Evolutionary conservation across 2,888 invertebrate species (phyloP).

Genomic region (Diogma glabrata): DNA sequence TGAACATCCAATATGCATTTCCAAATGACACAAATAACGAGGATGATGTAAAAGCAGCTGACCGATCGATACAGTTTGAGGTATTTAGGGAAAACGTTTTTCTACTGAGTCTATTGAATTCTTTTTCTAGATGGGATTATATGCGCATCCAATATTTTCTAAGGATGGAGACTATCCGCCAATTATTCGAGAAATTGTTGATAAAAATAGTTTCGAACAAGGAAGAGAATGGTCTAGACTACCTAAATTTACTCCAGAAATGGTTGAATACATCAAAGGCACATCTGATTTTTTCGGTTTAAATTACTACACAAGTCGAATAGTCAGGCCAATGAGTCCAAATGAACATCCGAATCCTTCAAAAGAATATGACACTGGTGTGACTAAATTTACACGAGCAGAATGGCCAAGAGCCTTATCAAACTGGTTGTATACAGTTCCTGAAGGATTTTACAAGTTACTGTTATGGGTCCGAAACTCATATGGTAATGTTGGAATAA

Average conservation of each 20-base stretch:
- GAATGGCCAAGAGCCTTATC: constrained; percentile 26
- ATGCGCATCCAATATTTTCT: constrained; percentile 24
- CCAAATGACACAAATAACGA: constrained; percentile 20
- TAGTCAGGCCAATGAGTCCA: constrained; percentile 11
- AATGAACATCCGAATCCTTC: background rate
- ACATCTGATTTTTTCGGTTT: constrained; percentile 28
- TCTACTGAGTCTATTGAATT: too few species aligned
- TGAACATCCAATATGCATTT: constrained; percentile 24
- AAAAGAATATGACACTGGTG: constrained; percentile 29
- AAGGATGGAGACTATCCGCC: constrained; percentile 28
- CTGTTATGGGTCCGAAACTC: constrained; percentile 13
- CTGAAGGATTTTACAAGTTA: constrained; percentile 24
- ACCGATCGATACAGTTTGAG: constrained; percentile 25
- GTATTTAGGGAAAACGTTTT: too few species aligned
- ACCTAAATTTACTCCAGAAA: constrained; percentile 12
- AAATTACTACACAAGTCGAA: constrained; percentile 27
- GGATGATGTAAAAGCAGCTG: constrained; percentile 12
- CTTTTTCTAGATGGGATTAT: constrained; percentile 24
- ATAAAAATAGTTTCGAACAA: constrained; percentile 26
- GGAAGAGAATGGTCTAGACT: constrained; percentile 27
- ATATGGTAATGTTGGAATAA: constrained; percentile 25
- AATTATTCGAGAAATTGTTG: constrained; percentile 26
- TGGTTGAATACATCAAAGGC: constrained; percentile 13
- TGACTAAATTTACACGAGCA: constrained; percentile 20
- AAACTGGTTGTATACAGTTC: constrained; percentile 27